Conservation (phyloP, 1,140 invertebrate species). For the Macrotrachela quadricornifera region DNA sequence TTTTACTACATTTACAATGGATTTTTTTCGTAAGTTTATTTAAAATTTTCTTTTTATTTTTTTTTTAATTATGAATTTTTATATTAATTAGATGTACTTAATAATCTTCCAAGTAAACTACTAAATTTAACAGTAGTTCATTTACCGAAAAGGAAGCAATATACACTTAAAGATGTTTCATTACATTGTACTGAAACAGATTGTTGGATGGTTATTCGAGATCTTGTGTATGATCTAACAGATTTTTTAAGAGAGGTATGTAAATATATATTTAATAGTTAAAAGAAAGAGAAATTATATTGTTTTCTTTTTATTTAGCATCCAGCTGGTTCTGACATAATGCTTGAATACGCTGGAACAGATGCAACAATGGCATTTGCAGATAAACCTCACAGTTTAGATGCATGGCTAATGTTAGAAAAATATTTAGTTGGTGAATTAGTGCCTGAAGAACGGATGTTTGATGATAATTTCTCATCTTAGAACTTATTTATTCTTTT, state of each 20-base stretch:
- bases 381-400: constrained; percentile 6
- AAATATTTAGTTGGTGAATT: constrained; percentile 6
- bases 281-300: too few species aligned
- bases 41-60: too few species aligned
- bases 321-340: constrained; percentile 58
- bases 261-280: too few species aligned
- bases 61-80: too few species aligned
- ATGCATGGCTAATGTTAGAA: background rate
- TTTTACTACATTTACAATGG: too few species aligned
- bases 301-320: constrained; percentile 34
- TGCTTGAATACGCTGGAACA: constrained; percentile 60
- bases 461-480: background rate
- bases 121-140: background rate
- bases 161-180: constrained; percentile 13
- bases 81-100: too few species aligned
- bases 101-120: too few species aligned
- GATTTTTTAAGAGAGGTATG: constrained; percentile 11
- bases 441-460: constrained; percentile 4
- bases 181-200: constrained; percentile 14
- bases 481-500: too few species aligned
- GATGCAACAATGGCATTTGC: constrained; percentile 35
- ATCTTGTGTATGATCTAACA: constrained; percentile 21
- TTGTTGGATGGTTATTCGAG: constrained; percentile 19
- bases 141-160: constrained; percentile 7
- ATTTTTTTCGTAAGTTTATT: too few species aligned